Evolutionary conservation across 2,888 invertebrate genomes (phyloP), one percentile per base, ranked within the genome.

Genomic region (Beris chalybata): DNA sequence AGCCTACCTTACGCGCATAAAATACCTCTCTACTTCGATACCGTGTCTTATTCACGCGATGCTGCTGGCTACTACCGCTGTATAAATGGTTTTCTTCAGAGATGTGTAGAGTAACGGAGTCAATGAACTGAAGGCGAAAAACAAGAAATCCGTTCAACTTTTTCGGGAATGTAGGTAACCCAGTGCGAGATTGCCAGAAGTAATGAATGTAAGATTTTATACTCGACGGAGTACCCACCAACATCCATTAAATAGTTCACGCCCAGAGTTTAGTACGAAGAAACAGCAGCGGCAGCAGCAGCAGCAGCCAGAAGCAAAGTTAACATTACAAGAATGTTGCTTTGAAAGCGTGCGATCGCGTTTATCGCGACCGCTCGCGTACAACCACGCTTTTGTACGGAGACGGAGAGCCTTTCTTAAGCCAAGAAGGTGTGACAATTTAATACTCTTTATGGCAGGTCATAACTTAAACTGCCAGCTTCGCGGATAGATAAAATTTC

Each of bases 111-210:
- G 31, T n/a, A 22, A 7, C 15, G 30, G 43, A 67, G 67, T 67
- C 67, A 67, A 64, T 67, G 67, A 67, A 67, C 67, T 64, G 58
- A 22, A 56, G 57, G 65, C 65, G 65, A 65, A 67, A 64, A 67
- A 64, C 64, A 59, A 64, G 64, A 67, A 67, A 64, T 56, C 55
- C 63, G 56, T 66, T 66, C 67, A 67, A 64, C 59, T 71, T 71
- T 71, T 72, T 68, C 69, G 72, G 71, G 71, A 73, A 73, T 72
- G 73, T 71, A 71, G 72, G 72, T 73, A 73, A 72, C 72, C 72
- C 71, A 73, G 71, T 72, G 70, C 71, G 69, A 70, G 71, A 65
- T 48, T 44, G 47, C 43, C 50, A 32, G 44, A 52, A 53, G 38
- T 15, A 11, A 32, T n/a, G n/a, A 43, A 50, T 43, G 31, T 31